These are phyloP conservation scores for Steinernema scapterisci DNA, from an alignment of 2,888 invertebrate genomes.

Conservation along the genomic window DNA sequence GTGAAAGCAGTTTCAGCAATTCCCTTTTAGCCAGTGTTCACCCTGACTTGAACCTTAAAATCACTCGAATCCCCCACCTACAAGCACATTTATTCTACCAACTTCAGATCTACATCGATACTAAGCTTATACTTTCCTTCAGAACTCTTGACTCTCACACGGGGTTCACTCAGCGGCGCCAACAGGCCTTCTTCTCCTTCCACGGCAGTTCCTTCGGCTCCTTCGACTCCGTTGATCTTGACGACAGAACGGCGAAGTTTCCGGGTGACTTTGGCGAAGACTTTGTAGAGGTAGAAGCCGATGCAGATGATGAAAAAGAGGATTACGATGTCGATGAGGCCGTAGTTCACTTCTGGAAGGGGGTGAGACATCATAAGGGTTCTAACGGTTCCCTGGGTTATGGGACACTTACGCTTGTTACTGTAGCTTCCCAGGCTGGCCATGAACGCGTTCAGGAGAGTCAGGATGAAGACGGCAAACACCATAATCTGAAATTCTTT, in stretches of 20 bases:
- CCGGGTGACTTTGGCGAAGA: background rate
- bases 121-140: background rate
- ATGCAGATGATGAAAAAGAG: background rate
- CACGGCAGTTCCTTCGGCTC: background rate
- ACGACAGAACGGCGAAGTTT: background rate
- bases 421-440: slow-evolving; percentile 7
- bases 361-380: background rate
- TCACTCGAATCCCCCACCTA: too few relatives aligned
- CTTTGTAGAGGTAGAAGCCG: background rate
- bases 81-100: background rate
- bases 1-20: too few relatives aligned
- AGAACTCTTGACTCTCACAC: background rate
- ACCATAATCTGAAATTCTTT: background rate
- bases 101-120: background rate
- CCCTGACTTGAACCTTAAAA: too few relatives aligned
- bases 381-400: too few relatives aligned
- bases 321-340: background rate
- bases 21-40: too few relatives aligned
- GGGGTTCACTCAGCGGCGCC: background rate
- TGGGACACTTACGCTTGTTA: background rate
- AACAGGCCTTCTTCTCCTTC: background rate
- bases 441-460: background rate
- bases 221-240: background rate
- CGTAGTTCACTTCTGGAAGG: background rate
- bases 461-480: background rate